Conservation (phyloP, 2,888 invertebrate genomes). For the Tachina fera region DNA sequence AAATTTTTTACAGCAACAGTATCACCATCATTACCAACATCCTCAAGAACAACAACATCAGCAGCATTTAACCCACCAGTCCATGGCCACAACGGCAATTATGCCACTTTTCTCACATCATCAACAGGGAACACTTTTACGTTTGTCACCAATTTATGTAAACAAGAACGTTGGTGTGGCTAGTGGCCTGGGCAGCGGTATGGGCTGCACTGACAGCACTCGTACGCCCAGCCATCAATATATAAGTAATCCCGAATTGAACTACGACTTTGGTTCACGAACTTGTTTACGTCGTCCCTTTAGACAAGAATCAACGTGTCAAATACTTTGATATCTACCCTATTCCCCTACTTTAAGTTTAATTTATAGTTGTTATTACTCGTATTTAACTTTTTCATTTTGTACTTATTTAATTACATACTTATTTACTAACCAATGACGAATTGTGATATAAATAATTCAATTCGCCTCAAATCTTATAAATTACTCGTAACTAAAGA, state of each 20-base stretch:
- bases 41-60: slow-evolving; percentile 56
- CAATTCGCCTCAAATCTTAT: not conserved
- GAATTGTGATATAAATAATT: slow-evolving; percentile 13
- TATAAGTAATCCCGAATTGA: slow-evolving; percentile 74
- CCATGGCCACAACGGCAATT: slow-evolving; percentile 62
- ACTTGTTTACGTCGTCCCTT: slow-evolving; percentile 74
- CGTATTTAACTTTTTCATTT: slow-evolving; percentile 38
- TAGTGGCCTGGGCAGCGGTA: slow-evolving; percentile 21
- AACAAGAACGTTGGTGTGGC: slow-evolving; percentile 47
- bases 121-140: slow-evolving; percentile 71
- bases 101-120: slow-evolving; percentile 68
- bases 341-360: not conserved
- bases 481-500: no score
- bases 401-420: not conserved
- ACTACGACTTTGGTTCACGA: slow-evolving; percentile 74
- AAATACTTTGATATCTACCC: slow-evolving; percentile 69
- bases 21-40: slow-evolving; percentile 35
- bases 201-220: slow-evolving; percentile 56
- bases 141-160: slow-evolving; percentile 70
- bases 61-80: slow-evolving; percentile 59
- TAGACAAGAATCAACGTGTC: slow-evolving; percentile 72
- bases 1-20: slow-evolving; percentile 56
- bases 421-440: slow-evolving; percentile 25
- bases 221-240: slow-evolving; percentile 73
- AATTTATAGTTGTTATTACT: slow-evolving; percentile 36